Conservation (phyloP, 1,140 invertebrate species). For the Diabrotica virgifera region DNA sequence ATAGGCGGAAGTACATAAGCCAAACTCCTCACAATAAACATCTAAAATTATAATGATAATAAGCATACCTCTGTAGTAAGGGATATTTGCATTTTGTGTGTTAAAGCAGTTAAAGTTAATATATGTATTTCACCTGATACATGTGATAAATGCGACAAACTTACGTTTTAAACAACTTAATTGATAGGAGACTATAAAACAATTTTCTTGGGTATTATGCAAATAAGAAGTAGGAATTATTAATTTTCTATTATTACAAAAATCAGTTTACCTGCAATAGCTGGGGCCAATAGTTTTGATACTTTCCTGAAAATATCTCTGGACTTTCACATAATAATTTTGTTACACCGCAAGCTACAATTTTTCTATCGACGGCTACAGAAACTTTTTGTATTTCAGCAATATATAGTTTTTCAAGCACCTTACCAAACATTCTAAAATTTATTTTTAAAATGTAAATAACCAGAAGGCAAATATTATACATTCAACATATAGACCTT, state of each 20-base stretch:
- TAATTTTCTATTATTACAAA: not conserved
- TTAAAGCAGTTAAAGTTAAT: not conserved
- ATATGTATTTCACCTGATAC: not conserved
- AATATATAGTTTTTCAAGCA: conserved; percentile 83
- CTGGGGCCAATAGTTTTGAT: conserved; percentile 60
- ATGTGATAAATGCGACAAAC: not conserved
- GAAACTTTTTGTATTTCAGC: conserved; percentile 83
- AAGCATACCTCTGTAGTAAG: too few species aligned
- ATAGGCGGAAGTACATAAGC: too few species aligned
- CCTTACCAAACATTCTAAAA: conserved; percentile 90
- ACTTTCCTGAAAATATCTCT: conserved; percentile 61
- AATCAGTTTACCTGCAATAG: conserved; percentile 59
- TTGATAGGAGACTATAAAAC: too few species aligned
- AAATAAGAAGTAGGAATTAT: not conserved
- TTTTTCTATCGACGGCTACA: conserved; percentile 79
- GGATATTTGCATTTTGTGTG: too few species aligned
- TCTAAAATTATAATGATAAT: too few species aligned
- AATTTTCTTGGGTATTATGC: not conserved
- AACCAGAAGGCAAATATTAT: not conserved
- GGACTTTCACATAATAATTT: conserved; percentile 79
- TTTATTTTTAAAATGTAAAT: conserved; percentile 22
- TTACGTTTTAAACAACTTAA: too few species aligned
- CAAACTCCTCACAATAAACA: too few species aligned
- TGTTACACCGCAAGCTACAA: conserved; percentile 83
- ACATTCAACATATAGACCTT: too few species aligned